Percentiles rank a stretch among this genome's conserved stretches.
Conservation (phyloP, 2,113 vertebrate species). For the Sardina pilchardus region DNA sequence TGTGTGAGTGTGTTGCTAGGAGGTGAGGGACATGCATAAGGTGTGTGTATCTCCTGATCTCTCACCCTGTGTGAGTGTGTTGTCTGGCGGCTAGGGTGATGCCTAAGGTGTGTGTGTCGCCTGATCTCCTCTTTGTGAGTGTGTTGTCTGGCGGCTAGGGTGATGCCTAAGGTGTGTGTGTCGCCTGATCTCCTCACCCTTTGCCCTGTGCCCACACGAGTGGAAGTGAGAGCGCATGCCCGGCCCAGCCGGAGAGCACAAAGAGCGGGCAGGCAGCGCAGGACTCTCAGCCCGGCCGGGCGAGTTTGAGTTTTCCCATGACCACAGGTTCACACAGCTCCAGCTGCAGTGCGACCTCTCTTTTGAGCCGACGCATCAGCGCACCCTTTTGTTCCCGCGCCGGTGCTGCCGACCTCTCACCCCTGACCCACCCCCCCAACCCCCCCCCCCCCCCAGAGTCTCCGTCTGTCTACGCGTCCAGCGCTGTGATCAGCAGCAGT, state of each 20-base stretch:
- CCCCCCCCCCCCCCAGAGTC: no score
- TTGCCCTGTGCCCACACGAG: neutral
- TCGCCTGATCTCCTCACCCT: neutral
- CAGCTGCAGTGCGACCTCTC: slow-evolving; percentile 58
- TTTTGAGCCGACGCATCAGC: slow-evolving; percentile 45
- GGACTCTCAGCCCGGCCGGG: no score
- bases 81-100: no score
- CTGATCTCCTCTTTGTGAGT: no score
- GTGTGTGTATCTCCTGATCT: no score
- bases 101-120: no score
- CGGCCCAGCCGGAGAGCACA: neutral
- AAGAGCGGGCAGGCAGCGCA: neutral
- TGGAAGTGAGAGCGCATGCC: neutral
- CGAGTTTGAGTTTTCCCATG: neutral
- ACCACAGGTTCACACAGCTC: slow-evolving; percentile 36
- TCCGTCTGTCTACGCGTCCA: slow-evolving; percentile 36
- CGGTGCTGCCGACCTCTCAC: slow-evolving; percentile 62
- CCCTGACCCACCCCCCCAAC: no score
- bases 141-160: no score
- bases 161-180: no score
- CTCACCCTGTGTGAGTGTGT: no score
- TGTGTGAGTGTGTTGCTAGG: no score
- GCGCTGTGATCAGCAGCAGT: neutral
- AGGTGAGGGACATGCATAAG: no score
- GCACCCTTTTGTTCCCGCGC: slow-evolving; percentile 55